Percentiles rank a stretch among this genome's conserved stretches.
Conservation (phyloP, 2,113 vertebrate genomes). For the Elgaria multicarinata region DNA sequence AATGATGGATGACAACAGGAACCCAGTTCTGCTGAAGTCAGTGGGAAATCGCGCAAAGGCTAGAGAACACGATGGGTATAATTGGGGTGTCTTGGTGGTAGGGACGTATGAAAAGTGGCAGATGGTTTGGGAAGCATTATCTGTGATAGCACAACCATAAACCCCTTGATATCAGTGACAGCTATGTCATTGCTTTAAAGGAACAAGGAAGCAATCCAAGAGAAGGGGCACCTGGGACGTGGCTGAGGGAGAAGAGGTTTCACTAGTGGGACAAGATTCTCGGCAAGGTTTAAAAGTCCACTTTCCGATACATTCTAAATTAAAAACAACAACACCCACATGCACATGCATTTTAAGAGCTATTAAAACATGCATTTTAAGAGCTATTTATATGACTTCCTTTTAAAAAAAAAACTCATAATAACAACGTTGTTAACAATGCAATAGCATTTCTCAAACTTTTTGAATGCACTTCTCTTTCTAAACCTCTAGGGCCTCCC, state of each 20-base stretch:
- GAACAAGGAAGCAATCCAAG: not conserved
- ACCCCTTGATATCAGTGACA: not conserved
- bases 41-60: conserved; percentile 17
- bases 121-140: not conserved
- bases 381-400: not conserved
- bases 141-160: not conserved
- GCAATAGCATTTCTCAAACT: not conserved
- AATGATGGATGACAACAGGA: not conserved
- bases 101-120: not conserved
- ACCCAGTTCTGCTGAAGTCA: conserved; percentile 11
- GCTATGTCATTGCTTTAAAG: conserved; percentile 1
- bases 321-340: too few relatives aligned
- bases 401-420: too few relatives aligned
- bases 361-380: too few relatives aligned
- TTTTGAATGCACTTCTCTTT: not conserved
- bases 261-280: not conserved
- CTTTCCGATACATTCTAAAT: not conserved
- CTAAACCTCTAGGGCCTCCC: not conserved
- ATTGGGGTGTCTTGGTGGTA: not conserved
- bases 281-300: not conserved
- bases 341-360: too few relatives aligned
- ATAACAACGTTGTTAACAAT: not conserved
- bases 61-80: not conserved
- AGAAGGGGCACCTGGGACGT: not conserved
- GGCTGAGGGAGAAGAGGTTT: not conserved